Base-by-base conservation (phyloP, 2,113 vertebrate genomes). In the Psilopogon haemacephalus region DNA sequence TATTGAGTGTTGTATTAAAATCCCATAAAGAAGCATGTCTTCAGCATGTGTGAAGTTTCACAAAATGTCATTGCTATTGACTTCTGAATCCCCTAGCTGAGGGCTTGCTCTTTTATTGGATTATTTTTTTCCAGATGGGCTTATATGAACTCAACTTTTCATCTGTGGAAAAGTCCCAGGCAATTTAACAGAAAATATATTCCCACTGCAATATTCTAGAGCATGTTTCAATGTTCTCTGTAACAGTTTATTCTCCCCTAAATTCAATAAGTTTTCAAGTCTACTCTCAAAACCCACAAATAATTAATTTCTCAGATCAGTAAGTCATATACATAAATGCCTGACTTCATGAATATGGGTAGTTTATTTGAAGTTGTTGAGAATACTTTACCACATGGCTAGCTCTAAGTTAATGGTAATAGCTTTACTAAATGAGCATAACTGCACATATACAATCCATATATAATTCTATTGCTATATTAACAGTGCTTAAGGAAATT, bases 41-140 rank as follows among this genome's bases (percentile, higher is more conserved):
- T 89, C 86, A 80, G 71, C 50, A 91, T 55, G 71, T 82, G 56
- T 77, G 70, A 93, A 92, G 87, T 91, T 95, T 91, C 81, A 80
- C 56, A 93, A 93, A 92, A 90, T 83, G 52, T 70, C 83, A 75
- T 60, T 80, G 71, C 32, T 94, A 84, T 90, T 93, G 86, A 96
- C 84, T 95, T 90, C 55, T 67, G 44, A 52, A 81, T 90, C 40
- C 55, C 58, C 33, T 65, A 87, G 67, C 50, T 90, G 64, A 92
- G 26, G 63, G n/a, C 24, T 86, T 93, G 50, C 74, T 94, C 63
- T 46, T 85, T 95, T 89, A 92, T 77, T 89, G 84, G 55, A 87
- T 93, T 89, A 90, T 81, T 85, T 68, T 94, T 86, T 81, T 55
- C 71, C 71, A 80, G 63, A 64, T 70, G 71, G 55, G 74, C 85